Evolutionary conservation across 2,113 vertebrate genomes (phyloP).

Genomic region (Gobio gobio): DNA sequence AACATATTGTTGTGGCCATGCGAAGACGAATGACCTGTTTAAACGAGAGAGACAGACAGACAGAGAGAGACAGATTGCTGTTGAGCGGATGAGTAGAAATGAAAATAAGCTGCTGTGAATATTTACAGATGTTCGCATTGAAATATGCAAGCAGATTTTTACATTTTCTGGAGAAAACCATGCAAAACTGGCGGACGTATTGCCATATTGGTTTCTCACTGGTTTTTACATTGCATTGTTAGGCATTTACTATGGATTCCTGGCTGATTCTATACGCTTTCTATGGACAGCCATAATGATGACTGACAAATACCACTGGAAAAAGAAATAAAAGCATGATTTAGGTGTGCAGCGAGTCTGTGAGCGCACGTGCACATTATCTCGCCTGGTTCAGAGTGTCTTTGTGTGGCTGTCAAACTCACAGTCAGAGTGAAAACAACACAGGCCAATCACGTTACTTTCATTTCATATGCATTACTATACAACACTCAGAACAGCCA

Average conservation of each 20-base stretch:
- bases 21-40: constrained; percentile 12
- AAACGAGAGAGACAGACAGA: not conserved
- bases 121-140: not conserved
- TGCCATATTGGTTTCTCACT: not conserved
- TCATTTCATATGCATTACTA: constrained; percentile 38
- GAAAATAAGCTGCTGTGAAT: constrained; percentile 12
- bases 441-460: constrained; percentile 27
- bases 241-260: not conserved
- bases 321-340: not conserved
- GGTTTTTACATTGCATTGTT: not conserved
- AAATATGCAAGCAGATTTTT: not conserved
- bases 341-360: not conserved
- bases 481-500: not conserved
- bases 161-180: not conserved
- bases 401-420: constrained; percentile 19
- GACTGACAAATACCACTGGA: not conserved
- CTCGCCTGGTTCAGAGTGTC: constrained; percentile 17
- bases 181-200: not conserved
- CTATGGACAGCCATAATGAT: not conserved
- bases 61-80: not conserved
- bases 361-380: not conserved
- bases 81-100: not conserved
- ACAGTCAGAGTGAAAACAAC: constrained; percentile 34
- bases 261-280: not conserved
- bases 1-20: constrained; percentile 30